Base-by-base conservation (phyloP, 2,797 vertebrate genomes). In the Remorina albescens region DNA sequence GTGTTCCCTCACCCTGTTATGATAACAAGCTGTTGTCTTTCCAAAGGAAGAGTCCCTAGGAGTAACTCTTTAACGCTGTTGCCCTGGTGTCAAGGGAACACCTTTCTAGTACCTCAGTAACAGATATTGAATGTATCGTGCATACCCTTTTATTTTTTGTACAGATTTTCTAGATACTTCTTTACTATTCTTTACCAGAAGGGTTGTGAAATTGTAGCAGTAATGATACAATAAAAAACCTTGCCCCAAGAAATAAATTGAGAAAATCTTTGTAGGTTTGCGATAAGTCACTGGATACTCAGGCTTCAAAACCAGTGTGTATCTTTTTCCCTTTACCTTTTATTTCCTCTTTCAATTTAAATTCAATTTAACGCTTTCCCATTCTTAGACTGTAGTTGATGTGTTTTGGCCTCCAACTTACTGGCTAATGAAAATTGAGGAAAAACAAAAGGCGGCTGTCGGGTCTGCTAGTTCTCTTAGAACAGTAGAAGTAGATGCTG, bases 91-190 rank as follows among this genome's bases (percentile, higher is more conserved):
- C 91, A 89, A 92, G 91, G 93, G 91, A 94, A 92, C 90, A 93
- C 92, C 93, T 93, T 92, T 93, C 89, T 94, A 94, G 94, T 96
- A 96, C 95, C 95, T 96, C 95, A 96, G 93, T 94, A 95, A 95
- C 95, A 95, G 94, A 95, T 95, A 95, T 94, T 96, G 95, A 96
- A 96, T 96, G 95, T 96, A 96, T 94, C 90, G 88, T 94, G 92
- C 87, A 90, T 91, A 91, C 93, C 91, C 88, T 92, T 88, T 90
- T 87, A 78, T 88, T 89, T 89, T 91, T 93, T 95, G 94, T 94
- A 94, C 92, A 94, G 92, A 93, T 93, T 95, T 93, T 94, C 90
- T 94, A 93, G 90, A 91, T 88, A 78, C 80, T 86, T 90, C 86
- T 94, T 92, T 91, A 89, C 76, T 91, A 82, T 90, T 92, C 91